These are phyloP conservation scores for Sycophila sp. DNA, from an alignment of 1,140 invertebrate genomes.

Conservation along the genomic window DNA sequence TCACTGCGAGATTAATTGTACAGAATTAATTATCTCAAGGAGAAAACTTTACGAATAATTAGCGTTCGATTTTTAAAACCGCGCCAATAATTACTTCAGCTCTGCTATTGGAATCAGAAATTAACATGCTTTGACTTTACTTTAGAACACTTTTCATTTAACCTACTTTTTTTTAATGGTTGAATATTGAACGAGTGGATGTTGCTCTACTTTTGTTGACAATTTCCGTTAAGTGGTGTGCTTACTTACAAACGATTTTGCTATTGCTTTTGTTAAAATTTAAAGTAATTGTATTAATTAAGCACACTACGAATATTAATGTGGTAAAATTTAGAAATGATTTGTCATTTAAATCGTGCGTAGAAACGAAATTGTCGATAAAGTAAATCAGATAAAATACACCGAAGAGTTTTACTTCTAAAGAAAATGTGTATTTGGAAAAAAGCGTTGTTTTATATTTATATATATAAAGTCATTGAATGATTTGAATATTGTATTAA, in stretches of 20 bases:
- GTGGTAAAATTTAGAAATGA: too few relatives aligned
- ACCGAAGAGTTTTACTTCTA: conserved; percentile 16
- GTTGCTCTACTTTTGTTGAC: not conserved
- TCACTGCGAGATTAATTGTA: conserved; percentile 19
- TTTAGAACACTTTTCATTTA: conserved; percentile 13
- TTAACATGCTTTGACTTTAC: conserved; percentile 17
- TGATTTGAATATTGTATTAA: conserved; percentile 15
- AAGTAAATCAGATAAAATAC: too few relatives aligned
- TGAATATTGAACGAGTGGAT: not conserved
- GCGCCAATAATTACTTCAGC: conserved; percentile 12
- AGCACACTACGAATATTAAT: too few relatives aligned
- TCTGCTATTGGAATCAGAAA: conserved; percentile 32
- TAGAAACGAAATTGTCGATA: too few relatives aligned
- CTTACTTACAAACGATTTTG: too few relatives aligned
- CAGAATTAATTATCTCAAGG: conserved; percentile 12
- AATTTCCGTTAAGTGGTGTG: too few relatives aligned
- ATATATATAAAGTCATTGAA: not conserved
- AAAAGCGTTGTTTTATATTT: not conserved
- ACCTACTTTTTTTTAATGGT: not conserved
- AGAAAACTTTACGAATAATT: not conserved
- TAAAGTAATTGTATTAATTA: too few relatives aligned
- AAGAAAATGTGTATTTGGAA: conserved; percentile 10
- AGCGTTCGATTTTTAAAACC: conserved; percentile 21
- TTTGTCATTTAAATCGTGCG: too few relatives aligned
- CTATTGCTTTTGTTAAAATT: too few relatives aligned